Percentiles rank a stretch among this genome's conserved stretches.
Conservation (phyloP, 2,797 vertebrate species). For the Gallinago stenura region DNA sequence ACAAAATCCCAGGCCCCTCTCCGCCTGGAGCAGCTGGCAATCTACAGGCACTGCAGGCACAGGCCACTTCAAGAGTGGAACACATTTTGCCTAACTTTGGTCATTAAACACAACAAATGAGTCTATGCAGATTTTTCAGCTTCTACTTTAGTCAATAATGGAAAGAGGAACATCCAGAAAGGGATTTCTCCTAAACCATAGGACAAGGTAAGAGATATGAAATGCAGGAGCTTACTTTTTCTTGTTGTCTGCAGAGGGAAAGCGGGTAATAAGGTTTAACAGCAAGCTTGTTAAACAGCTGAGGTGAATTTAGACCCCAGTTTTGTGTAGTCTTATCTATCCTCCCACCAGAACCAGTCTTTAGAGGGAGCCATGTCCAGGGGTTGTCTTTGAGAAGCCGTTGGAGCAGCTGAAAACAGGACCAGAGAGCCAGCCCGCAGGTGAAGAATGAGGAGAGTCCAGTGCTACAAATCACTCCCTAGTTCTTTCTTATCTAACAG, state of each 20-base stretch:
- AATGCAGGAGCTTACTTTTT: background rate
- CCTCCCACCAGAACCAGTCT: background rate
- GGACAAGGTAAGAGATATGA: background rate
- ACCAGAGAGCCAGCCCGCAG: background rate
- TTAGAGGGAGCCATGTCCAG: background rate
- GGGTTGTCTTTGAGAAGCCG: background rate
- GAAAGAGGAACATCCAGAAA: background rate
- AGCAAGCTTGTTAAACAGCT: background rate
- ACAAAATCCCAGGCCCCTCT: background rate
- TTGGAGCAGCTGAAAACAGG: background rate
- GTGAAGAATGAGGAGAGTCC: background rate
- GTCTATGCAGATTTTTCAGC: background rate
- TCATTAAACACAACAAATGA: background rate
- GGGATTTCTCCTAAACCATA: background rate
- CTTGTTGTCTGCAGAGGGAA: background rate
- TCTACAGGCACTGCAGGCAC: background rate
- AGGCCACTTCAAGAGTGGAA: background rate
- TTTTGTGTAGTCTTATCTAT: background rate
- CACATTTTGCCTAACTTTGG: background rate
- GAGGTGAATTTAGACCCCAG: background rate
- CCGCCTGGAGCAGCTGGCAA: constrained; percentile 3
- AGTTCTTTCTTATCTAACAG: background rate
- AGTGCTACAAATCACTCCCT: background rate
- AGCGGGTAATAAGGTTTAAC: background rate
- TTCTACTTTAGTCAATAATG: background rate